Base-by-base conservation (phyloP, 2,797 vertebrate genomes). In the Oceanodroma leucorhoa region DNA sequence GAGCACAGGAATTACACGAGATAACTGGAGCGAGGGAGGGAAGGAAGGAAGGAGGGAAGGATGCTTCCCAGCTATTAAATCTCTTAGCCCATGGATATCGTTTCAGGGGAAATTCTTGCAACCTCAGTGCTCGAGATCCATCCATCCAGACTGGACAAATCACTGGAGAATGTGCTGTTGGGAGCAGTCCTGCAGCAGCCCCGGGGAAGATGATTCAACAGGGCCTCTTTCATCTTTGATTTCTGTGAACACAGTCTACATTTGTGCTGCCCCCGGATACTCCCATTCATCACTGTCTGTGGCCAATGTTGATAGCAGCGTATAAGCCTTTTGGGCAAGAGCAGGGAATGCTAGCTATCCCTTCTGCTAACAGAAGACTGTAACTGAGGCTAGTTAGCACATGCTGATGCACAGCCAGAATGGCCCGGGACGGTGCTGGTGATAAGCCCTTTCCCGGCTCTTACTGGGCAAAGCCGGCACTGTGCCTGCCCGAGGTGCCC, bases 141-240 rank as follows among this genome's bases (percentile, higher is more conserved):
- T 89, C 75, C 43, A 6, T n/a, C 46, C 38, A 40, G 71, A 20
- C 83, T 64, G 89, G 90, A 46, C 69, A 71, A 50, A 85, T 21
- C 36, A 22, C 41, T 87, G 57, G 70, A 78, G 94, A 54, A 71
- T 34, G 84, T 19, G 89, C 30, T 70, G 60, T 0, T 26, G 83
- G 69, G 87, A 94, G 73, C 78, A 89, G 81, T 19, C 86, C 20
- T 71, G 70, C 78, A 41, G 73, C 87, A 83, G 91, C 92, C 60
- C 14, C 14, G 1, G 84, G 67, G 80, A 73, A 13, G 88, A 32
- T 46, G 94, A 27, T 80, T 51, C 83, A 81, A 60, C 45, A 72
- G 89, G 72, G 78, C 38, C 66, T 36, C 92, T 80, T 94, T 73
- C 58, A 79, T 41, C 79, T 75, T 55, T 6, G n/a, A 11, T 76